A percentile compares a stretch with the other conserved stretches of the same genome.
Conservation (phyloP, 2,797 vertebrate species). For the Crenuchus spilurus region DNA sequence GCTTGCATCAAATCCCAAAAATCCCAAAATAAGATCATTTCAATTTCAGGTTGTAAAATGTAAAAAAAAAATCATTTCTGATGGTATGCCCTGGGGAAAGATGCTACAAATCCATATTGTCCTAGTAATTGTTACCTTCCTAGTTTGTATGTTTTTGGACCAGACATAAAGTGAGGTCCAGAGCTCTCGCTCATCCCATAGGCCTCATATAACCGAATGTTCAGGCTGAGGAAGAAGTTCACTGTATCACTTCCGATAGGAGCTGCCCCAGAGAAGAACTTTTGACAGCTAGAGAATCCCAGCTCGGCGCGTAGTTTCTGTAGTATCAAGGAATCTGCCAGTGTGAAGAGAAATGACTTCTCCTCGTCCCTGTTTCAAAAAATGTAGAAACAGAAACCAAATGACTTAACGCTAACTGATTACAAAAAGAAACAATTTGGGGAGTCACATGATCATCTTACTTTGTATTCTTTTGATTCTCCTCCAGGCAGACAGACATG, state of each 20-base stretch:
- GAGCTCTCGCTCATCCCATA: constrained; percentile 91
- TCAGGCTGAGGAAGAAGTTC: constrained; percentile 84
- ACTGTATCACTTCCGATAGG: constrained; percentile 81
- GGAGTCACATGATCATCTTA: constrained; percentile 51
- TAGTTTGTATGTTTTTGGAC: constrained; percentile 75
- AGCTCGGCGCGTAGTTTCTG: constrained; percentile 80
- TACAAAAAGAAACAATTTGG: background rate
- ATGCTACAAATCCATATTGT: background rate
- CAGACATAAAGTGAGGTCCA: constrained; percentile 87
- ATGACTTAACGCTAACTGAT: background rate
- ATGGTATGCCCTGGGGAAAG: no score
- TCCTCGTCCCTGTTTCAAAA: constrained; percentile 69
- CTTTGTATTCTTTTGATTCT: constrained; percentile 76
- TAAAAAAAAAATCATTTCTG: no score
- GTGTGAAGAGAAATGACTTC: constrained; percentile 76
- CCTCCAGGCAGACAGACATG: constrained; percentile 83
- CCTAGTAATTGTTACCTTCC: constrained; percentile 73
- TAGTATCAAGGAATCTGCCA: constrained; percentile 83
- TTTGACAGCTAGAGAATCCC: constrained; percentile 83
- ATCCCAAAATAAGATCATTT: no score
- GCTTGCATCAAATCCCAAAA: no score
- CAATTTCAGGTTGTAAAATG: no score
- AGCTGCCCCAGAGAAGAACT: constrained; percentile 85
- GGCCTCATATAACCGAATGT: constrained; percentile 83
- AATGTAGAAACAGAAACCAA: background rate